Evolutionary conservation across 2,888 invertebrate species (phyloP), one percentile per base, ranked within the genome.

Genomic region (Neelides folsomi): DNA sequence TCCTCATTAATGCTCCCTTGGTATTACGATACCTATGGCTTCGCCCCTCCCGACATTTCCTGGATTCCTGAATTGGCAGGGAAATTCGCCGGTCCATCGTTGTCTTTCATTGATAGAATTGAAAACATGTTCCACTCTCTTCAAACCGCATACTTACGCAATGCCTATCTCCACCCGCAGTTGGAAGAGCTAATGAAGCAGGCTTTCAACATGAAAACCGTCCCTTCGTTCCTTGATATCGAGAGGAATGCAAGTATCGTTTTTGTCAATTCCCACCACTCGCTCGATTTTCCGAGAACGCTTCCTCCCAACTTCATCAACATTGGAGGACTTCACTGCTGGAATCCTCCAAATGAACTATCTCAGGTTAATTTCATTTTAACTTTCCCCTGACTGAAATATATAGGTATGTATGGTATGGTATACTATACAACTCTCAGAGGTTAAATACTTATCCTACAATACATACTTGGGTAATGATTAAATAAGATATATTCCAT

Each of bases 311-410:
- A 55, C 18, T 54, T 60, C 47, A 41, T 61, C 12, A 42, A 49
- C 12, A 49, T 62, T 20, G 64, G 64, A 5, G 64, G 64, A 37
- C 60, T 64, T 56, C 53, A 55, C 1, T 54, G 58, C 10, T 58
- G 58, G 56, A 44, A 42, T 13, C 43, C 19, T 42, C 16, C 42
- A 27, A 27, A 27, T 27, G 27, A 27, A 7, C 27, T 27, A 5
- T 27, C 27, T 27, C 4, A 27, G 27, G 27, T 27, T 27, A 27
- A 27, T 27, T 27, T 27, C 27, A 27, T 27, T 27, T 27, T 27
- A 45, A 40, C 18, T 16, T 42, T 34, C 4, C 8, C 2, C 35
- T 39, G n/a, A n/a, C n/a, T n/a, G n/a, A n/a, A n/a, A n/a, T n/a
- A n/a, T n/a, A n/a, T n/a, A n/a, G n/a, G n/a, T n/a, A n/a, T n/a